A percentile compares a stretch with the other conserved stretches of the same genome.
These are phyloP conservation scores for Scaptomyza pallida DNA, from an alignment of 1,140 invertebrate species.

Conservation along the genomic window DNA sequence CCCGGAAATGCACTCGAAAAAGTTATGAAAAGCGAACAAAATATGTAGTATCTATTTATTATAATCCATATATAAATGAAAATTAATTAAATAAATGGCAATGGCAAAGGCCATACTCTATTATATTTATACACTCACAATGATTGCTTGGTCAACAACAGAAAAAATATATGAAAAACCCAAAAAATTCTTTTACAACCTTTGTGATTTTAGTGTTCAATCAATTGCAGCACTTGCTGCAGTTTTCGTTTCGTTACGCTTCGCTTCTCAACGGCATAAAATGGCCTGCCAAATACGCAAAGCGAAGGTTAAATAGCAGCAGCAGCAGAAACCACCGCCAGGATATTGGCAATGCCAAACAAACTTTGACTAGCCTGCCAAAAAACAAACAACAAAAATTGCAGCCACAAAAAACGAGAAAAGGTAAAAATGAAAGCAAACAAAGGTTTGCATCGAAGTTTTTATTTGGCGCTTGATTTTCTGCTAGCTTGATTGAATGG, in stretches of 20 bases:
- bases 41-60: constrained; percentile 26
- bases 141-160: constrained; percentile 2
- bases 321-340: constrained; percentile 42
- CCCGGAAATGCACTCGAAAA: constrained; percentile 50
- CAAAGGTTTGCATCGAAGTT: constrained; percentile 61
- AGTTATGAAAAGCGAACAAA: constrained; percentile 31
- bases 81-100: constrained; percentile 68
- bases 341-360: constrained; percentile 76
- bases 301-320: constrained; percentile 58
- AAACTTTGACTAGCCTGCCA: constrained; percentile 74
- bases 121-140: not conserved
- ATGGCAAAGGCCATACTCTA: constrained; percentile 17
- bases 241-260: no score
- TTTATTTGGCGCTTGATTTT: constrained; percentile 51
- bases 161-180: not conserved
- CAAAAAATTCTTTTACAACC: constrained; percentile 10
- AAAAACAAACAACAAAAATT: constrained; percentile 40
- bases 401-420: not conserved
- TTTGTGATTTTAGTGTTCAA: constrained; percentile 14
- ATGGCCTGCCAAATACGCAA: constrained; percentile 36
- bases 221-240: constrained; percentile 30
- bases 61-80: constrained; percentile 40
- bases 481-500: constrained; percentile 64
- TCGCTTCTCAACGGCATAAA: constrained; percentile 8
- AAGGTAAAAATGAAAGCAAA: constrained; percentile 15